Conservation (phyloP, 2,888 invertebrate species). For the Augiades crinisus region DNA sequence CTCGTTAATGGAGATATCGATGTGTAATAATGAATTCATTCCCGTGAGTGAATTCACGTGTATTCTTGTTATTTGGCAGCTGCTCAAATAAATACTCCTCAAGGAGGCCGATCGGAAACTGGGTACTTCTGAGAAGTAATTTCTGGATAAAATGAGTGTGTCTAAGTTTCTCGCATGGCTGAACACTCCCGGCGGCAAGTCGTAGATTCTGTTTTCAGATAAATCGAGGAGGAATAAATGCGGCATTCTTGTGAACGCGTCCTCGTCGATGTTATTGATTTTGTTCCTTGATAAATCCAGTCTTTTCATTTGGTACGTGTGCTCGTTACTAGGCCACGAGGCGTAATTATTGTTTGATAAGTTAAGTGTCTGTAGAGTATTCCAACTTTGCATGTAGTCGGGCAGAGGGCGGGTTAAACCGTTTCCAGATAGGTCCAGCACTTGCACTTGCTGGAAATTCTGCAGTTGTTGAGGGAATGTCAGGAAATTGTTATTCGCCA, state of each 20-base stretch:
- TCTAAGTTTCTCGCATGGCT: slow-evolving; percentile 78
- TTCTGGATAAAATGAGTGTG: slow-evolving; percentile 83
- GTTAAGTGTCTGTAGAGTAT: slow-evolving; percentile 74
- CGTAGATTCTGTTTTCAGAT: slow-evolving; percentile 84
- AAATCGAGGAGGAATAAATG: slow-evolving; percentile 83
- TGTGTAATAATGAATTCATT: slow-evolving; percentile 79
- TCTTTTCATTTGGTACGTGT: slow-evolving; percentile 61
- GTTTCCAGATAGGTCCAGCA: slow-evolving; percentile 75
- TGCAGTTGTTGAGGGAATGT: slow-evolving; percentile 78
- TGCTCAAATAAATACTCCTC: slow-evolving; percentile 80
- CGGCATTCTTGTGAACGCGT: slow-evolving; percentile 81
- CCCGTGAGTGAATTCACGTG: slow-evolving; percentile 72
- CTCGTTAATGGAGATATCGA: slow-evolving; percentile 85
- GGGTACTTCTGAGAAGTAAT: slow-evolving; percentile 82
- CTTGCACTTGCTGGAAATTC: slow-evolving; percentile 70
- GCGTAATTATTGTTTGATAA: slow-evolving; percentile 81
- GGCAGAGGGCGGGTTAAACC: slow-evolving; percentile 68
- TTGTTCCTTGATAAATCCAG: slow-evolving; percentile 86
- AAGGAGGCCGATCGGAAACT: slow-evolving; percentile 81
- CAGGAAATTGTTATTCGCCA: slow-evolving; percentile 83
- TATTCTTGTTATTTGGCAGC: slow-evolving; percentile 83
- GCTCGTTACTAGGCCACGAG: slow-evolving; percentile 53
- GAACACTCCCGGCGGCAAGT: slow-evolving; percentile 80
- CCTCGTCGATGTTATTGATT: slow-evolving; percentile 79
- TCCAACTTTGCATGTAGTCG: slow-evolving; percentile 67